These are phyloP conservation scores for Muraenolepis orangiensis DNA, from an alignment of 2,797 vertebrate genomes.

Conservation along the genomic window DNA sequence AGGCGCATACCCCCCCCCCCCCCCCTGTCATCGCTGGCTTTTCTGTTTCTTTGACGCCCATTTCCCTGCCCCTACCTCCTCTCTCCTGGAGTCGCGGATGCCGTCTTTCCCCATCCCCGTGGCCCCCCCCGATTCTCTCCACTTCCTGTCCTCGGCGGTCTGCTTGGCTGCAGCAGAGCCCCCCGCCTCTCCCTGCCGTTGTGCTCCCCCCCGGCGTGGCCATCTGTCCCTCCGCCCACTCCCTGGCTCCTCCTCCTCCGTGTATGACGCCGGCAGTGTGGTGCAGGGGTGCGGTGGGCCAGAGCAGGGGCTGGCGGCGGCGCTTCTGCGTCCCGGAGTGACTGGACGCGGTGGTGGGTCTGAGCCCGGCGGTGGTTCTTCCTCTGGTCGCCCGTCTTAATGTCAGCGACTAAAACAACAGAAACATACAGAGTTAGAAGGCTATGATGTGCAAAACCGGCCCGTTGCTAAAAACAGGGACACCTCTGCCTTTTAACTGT, in stretches of 20 bases:
- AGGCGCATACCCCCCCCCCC: too few relatives aligned
- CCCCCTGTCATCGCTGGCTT: slow-evolving; percentile 36
- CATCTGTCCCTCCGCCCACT: slow-evolving; percentile 30
- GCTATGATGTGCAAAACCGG: neutral
- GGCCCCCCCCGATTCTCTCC: slow-evolving; percentile 74
- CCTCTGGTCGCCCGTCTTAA: slow-evolving; percentile 71
- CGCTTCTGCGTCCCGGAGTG: slow-evolving; percentile 78
- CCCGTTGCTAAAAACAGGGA: neutral
- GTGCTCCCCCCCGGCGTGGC: slow-evolving; percentile 59
- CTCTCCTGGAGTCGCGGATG: neutral
- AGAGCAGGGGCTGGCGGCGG: slow-evolving; percentile 71
- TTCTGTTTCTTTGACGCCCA: slow-evolving; percentile 49
- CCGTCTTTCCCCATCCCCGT: slow-evolving; percentile 39
- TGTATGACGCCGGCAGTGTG: slow-evolving; percentile 66
- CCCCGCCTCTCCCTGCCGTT: slow-evolving; percentile 61
- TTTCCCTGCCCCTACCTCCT: slow-evolving; percentile 25
- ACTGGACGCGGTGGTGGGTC: slow-evolving; percentile 70
- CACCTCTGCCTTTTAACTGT: too few relatives aligned
- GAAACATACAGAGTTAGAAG: neutral
- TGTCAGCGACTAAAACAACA: neutral
- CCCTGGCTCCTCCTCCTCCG: slow-evolving; percentile 68
- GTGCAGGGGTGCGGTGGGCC: slow-evolving; percentile 20
- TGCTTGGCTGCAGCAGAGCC: slow-evolving; percentile 53
- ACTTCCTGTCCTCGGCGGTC: slow-evolving; percentile 59
- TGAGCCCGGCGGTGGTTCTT: slow-evolving; percentile 54